phyloP scores from a whole-genome alignment of 2,888 invertebrate species.

The Cybosia mesomella region DNA sequence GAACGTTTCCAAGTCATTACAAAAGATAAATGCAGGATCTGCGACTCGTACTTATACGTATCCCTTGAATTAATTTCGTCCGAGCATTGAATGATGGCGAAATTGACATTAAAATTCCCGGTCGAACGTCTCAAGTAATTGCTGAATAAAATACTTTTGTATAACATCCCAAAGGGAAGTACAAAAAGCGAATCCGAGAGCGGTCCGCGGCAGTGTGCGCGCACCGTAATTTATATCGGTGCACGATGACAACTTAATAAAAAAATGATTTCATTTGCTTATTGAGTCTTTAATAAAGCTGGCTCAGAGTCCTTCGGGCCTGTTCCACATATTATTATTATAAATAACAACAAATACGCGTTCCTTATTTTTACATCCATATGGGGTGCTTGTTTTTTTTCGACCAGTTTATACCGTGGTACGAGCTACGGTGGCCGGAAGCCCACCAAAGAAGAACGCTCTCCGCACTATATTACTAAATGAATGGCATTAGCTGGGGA shows the following conservation, averaged over 20 bases:
- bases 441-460: slow-evolving; percentile 76
- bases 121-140: slow-evolving; percentile 85
- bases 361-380: slow-evolving; percentile 70
- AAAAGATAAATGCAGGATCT: slow-evolving; percentile 73
- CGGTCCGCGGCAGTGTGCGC: slow-evolving; percentile 69
- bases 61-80: slow-evolving; percentile 81
- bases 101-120: slow-evolving; percentile 85
- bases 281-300: slow-evolving; percentile 86
- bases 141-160: slow-evolving; percentile 86
- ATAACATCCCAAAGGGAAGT: slow-evolving; percentile 82
- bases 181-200: slow-evolving; percentile 76
- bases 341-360: slow-evolving; percentile 78
- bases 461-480: slow-evolving; percentile 57
- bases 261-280: slow-evolving; percentile 87
- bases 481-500: slow-evolving; percentile 60
- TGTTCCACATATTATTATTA: slow-evolving; percentile 78
- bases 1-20: slow-evolving; percentile 81
- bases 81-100: slow-evolving; percentile 84
- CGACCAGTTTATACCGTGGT: slow-evolving; percentile 55
- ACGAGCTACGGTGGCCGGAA: slow-evolving; percentile 54
- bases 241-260: slow-evolving; percentile 86
- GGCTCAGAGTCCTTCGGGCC: slow-evolving; percentile 66
- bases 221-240: slow-evolving; percentile 82
- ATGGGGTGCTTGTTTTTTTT: slow-evolving; percentile 57
- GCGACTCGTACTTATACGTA: slow-evolving; percentile 66